Base-by-base conservation (phyloP, 2,888 invertebrate genomes). In the Mystacides longicornis region DNA sequence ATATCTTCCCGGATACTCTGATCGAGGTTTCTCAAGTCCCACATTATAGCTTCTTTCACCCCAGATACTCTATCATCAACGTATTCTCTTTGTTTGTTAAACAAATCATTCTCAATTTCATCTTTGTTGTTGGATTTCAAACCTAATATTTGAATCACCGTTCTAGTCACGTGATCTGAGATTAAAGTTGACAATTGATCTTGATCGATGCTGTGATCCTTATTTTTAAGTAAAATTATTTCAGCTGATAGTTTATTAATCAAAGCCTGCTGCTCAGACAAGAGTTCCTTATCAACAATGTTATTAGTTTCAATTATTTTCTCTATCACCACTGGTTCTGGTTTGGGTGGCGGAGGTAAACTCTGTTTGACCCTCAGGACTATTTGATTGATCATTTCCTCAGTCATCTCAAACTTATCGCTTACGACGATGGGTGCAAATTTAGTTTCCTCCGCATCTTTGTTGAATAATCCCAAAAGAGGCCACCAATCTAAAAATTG, bases 71-170 rank as follows among this genome's bases (percentile, higher is more conserved):
- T 52, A n/a, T 67, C 65, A 64, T 84, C 82, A 63, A 84, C 69
- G 60, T 82, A 79, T n/a, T 81, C 77, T 63, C 81, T 83, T 4
- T 81, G 81, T 49, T 82, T 72, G 42, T 76, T 74, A 52, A 79
- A 77, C 52, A 86, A 78, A 72, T 82, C 81, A 2, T 70, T 69
- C 58, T 79, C 80, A n/a, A 85, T 64, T 60, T 77, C 75, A 52
- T 80, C 77, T 18, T 78, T 71, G 2, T 78, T 70, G 7, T 78
- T 63, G 1, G 65, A 66, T 27, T 73, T 71, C 14, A 73, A 67
- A 43, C 72, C 79, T 42, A 82, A 67, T 50, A 81, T 74, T 51
- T 78, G 77, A 2, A 81, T 72, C 14, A 82, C 65, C 54, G 80
- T 78, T 21, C 79, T 68, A 58, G 79, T 80, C 37, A 81, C 67